Conservation (phyloP, 2,888 invertebrate genomes). For the Ceratothoa steindachneri region DNA sequence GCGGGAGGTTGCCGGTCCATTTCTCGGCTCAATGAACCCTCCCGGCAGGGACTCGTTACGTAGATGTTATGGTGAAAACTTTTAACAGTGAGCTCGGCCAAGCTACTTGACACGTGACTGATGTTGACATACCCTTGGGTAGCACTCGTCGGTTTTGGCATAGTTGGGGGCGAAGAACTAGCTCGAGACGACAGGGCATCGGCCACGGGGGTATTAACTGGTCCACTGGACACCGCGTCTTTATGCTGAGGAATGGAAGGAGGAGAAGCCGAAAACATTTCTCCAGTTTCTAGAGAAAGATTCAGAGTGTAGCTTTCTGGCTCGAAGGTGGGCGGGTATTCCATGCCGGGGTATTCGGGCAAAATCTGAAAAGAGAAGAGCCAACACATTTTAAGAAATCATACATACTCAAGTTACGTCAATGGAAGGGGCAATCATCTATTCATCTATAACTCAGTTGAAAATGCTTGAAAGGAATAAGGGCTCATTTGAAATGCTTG, state of each 20-base stretch:
- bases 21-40: not conserved
- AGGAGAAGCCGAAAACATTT: not conserved
- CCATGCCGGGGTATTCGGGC: constrained; percentile 72
- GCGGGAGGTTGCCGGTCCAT: not conserved
- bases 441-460: no score
- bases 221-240: not conserved
- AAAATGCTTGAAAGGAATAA: no score
- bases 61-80: not conserved
- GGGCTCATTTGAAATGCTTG: no score
- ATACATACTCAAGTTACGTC: no score
- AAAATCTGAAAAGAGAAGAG: constrained; percentile 51
- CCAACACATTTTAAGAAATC: not conserved
- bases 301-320: constrained; percentile 73
- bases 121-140: not conserved
- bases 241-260: not conserved
- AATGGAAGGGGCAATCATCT: no score
- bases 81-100: not conserved
- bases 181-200: not conserved
- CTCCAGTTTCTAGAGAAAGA: not conserved
- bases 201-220: no score
- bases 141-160: not conserved
- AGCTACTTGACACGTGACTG: not conserved
- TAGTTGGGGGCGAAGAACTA: not conserved
- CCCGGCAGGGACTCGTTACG: not conserved
- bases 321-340: constrained; percentile 80